Conservation (phyloP, 2,797 vertebrate species). For the Scolopax bukidnonensis region DNA sequence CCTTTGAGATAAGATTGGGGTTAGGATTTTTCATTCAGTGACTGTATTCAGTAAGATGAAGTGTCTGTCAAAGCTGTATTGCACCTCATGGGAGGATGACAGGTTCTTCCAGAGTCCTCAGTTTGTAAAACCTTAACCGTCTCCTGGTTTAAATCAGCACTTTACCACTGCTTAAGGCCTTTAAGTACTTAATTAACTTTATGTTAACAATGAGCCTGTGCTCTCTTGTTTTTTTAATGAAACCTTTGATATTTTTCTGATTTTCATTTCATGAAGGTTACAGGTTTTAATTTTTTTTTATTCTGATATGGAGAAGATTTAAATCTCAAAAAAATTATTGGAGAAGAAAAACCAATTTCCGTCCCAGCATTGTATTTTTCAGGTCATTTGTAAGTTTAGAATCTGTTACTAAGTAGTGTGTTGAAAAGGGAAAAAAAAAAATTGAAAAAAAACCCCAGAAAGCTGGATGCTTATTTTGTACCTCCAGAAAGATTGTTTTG, state of each 20-base stretch:
- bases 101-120: background rate
- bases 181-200: constrained; percentile 9
- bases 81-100: background rate
- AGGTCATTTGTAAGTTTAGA: background rate
- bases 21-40: constrained; percentile 13
- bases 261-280: background rate
- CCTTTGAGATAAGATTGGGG: constrained; percentile 2
- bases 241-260: background rate
- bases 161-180: constrained; percentile 2
- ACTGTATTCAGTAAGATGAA: background rate
- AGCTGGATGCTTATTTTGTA: background rate
- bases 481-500: background rate
- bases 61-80: background rate
- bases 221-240: background rate
- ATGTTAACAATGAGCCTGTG: background rate
- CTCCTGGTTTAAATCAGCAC: background rate
- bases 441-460: background rate
- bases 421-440: background rate
- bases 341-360: background rate
- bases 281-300: background rate
- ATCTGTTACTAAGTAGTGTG: background rate
- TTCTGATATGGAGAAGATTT: background rate
- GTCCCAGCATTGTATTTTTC: background rate
- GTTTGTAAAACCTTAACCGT: background rate
- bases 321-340: background rate